Percentiles rank a stretch among this genome's conserved stretches.
Evolutionary conservation across 2,113 vertebrate species (phyloP).

Genomic region (Rostratula benghalensis): DNA sequence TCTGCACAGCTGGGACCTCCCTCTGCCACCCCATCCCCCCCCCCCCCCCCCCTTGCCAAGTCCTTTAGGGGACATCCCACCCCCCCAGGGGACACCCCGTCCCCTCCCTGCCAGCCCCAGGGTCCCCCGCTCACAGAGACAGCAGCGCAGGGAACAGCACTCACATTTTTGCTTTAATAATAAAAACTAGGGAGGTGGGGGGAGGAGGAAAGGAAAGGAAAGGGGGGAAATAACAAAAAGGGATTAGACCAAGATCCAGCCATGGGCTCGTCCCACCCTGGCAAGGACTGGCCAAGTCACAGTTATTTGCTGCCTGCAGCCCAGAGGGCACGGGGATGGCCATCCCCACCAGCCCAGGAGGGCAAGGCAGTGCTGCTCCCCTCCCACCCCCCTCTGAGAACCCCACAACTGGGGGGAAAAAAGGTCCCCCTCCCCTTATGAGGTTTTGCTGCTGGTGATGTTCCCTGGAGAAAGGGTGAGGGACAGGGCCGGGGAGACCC

Average conservation of each 20-base stretch:
- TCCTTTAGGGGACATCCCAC: too few species aligned
- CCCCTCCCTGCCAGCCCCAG: neutral
- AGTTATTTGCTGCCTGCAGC: neutral
- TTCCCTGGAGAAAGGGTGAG: accelerated
- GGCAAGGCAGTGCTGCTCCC: neutral
- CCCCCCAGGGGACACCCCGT: neutral
- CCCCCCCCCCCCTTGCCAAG: too few species aligned
- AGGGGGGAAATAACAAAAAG: neutral
- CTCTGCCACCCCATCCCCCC: too few species aligned
- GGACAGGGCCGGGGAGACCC: neutral
- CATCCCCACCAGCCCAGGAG: neutral
- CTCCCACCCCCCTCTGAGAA: too few species aligned
- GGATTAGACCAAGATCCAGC: neutral
- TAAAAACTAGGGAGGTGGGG: neutral
- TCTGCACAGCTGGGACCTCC: accelerated
- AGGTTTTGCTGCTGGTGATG: conserved; percentile 37
- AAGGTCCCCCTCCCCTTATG: too few species aligned
- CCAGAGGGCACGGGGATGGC: neutral
- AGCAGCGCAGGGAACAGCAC: neutral
- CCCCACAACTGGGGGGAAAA: too few species aligned
- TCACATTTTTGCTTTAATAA: conserved; percentile 29
- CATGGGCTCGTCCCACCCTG: accelerated
- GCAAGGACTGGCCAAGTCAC: neutral
- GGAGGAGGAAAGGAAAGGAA: too few species aligned
- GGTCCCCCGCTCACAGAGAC: neutral